Conservation (phyloP, 2,888 invertebrate genomes). For the Mythimna vitellina region DNA sequence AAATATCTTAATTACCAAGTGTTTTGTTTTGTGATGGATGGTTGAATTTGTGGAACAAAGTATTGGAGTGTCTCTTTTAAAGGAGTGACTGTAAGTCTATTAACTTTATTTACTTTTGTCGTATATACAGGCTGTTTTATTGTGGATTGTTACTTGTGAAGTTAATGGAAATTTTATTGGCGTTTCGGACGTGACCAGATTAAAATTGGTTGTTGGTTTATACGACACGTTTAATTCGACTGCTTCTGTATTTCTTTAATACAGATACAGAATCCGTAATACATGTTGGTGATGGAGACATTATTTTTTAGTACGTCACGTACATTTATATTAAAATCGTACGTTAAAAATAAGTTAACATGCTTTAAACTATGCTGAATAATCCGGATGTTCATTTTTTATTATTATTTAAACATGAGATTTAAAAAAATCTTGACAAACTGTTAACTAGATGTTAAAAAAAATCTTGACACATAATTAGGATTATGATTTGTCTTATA, state of each 20-base stretch:
- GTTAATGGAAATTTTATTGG: conserved; percentile 53
- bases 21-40: conserved; percentile 71
- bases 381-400: background rate
- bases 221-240: conserved; percentile 8
- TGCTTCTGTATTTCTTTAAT: conserved; percentile 9
- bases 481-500: conserved; percentile 21
- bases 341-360: background rate
- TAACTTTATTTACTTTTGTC: conserved; percentile 63
- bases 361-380: background rate
- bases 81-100: conserved; percentile 68
- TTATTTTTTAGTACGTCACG: background rate
- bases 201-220: conserved; percentile 32
- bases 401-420: too few species aligned
- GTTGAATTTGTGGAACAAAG: conserved; percentile 69
- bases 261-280: background rate
- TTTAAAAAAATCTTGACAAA: background rate
- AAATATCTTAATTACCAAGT: conserved; percentile 67
- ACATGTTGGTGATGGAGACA: background rate
- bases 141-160: conserved; percentile 36
- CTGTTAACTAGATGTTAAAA: background rate
- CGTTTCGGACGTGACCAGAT: conserved; percentile 44
- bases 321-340: background rate
- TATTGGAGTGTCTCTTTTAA: conserved; percentile 62
- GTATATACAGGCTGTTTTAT: conserved; percentile 45
- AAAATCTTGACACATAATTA: background rate